Conservation (phyloP, 2,113 vertebrate species). For the Plestiodon gilberti region DNA sequence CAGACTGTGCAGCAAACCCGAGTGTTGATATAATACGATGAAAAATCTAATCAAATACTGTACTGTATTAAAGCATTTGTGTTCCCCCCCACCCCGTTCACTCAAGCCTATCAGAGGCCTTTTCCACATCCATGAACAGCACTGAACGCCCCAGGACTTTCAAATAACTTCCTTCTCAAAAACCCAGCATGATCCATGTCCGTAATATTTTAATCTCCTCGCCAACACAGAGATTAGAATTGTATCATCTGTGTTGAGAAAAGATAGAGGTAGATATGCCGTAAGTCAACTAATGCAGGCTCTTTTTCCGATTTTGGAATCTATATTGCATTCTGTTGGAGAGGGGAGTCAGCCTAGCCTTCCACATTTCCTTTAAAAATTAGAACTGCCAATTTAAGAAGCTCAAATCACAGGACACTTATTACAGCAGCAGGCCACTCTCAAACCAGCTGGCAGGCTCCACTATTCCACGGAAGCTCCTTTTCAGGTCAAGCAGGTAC, state of each 20-base stretch:
- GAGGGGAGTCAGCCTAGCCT: neutral
- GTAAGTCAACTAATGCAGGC: neutral
- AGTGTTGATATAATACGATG: neutral
- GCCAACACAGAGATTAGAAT: neutral
- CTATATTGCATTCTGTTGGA: neutral
- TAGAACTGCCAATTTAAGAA: neutral
- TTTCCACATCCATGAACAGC: neutral
- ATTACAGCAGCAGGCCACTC: neutral
- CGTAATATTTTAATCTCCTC: neutral
- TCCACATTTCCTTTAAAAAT: neutral
- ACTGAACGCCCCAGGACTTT: neutral
- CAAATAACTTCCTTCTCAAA: neutral
- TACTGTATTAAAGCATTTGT: neutral
- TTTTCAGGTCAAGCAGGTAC: neutral
- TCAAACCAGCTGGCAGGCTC: neutral
- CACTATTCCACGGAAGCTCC: neutral
- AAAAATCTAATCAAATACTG: neutral
- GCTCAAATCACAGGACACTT: neutral
- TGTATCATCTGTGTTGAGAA: neutral
- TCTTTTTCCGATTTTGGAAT: neutral
- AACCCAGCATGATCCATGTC: neutral
- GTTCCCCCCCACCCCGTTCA: neutral
- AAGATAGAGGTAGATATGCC: neutral
- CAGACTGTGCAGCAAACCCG: neutral
- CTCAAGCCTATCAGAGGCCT: neutral